phyloP scores from a whole-genome alignment of 2,113 vertebrate species.

The Gulo gulo region DNA sequence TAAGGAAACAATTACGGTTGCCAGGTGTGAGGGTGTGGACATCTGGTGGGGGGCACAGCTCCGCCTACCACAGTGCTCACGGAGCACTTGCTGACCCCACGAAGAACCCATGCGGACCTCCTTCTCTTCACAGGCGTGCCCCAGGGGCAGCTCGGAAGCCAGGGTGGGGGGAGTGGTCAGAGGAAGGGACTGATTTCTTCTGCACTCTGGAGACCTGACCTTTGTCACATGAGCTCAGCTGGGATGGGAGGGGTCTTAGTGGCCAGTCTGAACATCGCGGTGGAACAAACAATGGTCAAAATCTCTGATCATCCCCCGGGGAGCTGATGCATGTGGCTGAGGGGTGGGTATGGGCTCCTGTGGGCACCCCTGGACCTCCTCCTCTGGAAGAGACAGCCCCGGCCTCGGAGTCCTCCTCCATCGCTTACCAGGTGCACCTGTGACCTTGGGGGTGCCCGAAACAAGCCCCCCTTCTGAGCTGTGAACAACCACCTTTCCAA shows the following conservation, averaged over 20 bases:
- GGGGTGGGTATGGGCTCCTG: neutral
- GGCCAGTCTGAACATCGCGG: neutral
- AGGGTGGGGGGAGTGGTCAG: fast-evolving
- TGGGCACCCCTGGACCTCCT: neutral
- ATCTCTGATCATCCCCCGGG: fast-evolving
- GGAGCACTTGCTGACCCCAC: too few species aligned
- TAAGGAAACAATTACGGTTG: neutral
- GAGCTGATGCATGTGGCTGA: neutral
- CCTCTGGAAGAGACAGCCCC: fast-evolving
- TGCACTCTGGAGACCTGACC: fast-evolving
- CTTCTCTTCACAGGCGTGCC: fast-evolving
- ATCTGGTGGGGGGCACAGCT: neutral
- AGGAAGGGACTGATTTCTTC: neutral
- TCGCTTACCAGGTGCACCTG: fast-evolving
- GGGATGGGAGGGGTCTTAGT: fast-evolving
- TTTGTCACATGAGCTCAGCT: fast-evolving
- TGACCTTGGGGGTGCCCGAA: neutral
- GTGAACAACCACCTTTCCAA: fast-evolving
- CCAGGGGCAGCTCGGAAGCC: neutral
- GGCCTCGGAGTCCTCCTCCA: fast-evolving
- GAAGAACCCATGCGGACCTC: fast-evolving
- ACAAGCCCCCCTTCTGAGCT: fast-evolving
- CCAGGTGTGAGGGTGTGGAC: too few species aligned
- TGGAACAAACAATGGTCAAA: fast-evolving
- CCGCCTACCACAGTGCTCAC: neutral